These are phyloP conservation scores for Drosophila suboccidentalis DNA, from an alignment of 2,888 invertebrate genomes.

Conservation along the genomic window DNA sequence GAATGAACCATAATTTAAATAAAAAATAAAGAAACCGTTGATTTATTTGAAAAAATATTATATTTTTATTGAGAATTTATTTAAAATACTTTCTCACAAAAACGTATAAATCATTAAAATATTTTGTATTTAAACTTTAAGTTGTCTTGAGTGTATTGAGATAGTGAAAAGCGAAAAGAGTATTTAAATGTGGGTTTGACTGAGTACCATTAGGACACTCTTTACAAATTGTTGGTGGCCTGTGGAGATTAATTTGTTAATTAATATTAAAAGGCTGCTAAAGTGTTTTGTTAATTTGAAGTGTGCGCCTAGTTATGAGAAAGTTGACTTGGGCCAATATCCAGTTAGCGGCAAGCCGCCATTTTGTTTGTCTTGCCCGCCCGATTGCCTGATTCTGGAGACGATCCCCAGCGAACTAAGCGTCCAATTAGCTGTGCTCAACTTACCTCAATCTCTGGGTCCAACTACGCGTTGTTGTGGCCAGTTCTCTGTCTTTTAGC, in stretches of 20 bases:
- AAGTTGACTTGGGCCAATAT: background rate
- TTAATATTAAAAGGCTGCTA: background rate
- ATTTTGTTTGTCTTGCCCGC: conserved; percentile 27
- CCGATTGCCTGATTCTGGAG: conserved; percentile 5
- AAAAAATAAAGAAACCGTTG: too few relatives aligned
- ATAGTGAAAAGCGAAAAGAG: background rate
- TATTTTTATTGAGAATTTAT: too few relatives aligned
- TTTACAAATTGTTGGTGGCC: background rate
- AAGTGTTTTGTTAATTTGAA: background rate
- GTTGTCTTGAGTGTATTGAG: background rate
- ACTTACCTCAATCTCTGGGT: conserved; percentile 4
- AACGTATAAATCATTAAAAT: too few relatives aligned
- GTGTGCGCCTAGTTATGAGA: conserved; percentile 6
- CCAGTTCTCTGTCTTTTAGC: background rate
- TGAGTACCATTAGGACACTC: background rate
- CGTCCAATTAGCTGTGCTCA: conserved; percentile 60
- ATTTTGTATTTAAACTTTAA: too few relatives aligned
- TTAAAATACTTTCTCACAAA: too few relatives aligned
- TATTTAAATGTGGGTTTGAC: background rate
- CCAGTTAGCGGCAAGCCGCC: conserved; percentile 19
- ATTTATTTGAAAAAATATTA: too few relatives aligned
- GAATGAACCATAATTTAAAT: too few relatives aligned
- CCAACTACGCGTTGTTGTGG: background rate
- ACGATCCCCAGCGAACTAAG: conserved; percentile 43
- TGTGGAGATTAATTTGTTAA: conserved; percentile 11